Evolutionary conservation across 2,113 vertebrate species (phyloP), one percentile per base, ranked within the genome.

Genomic region (Prionailurus viverrinus): DNA sequence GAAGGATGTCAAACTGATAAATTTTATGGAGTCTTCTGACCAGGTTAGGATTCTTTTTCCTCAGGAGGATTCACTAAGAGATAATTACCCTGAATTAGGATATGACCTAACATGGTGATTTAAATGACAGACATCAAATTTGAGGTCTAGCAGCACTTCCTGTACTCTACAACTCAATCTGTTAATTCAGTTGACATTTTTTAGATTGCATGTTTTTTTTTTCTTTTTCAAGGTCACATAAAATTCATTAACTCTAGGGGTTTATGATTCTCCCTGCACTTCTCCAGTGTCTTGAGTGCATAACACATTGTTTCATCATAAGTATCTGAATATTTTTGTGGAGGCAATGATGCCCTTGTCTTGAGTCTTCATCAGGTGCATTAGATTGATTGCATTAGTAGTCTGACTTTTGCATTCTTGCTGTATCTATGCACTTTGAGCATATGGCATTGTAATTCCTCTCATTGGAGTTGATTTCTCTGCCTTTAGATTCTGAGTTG

Each of bases 391-490:
- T 16, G 5, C 6, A 69, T 73, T 21, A 41, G 33, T 84, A 7
- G 6, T 41, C 14, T 53, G 29, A 48, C 3, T 55, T 82, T 15
- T 63, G 11, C 39, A 27, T 18, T 1, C 12, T 96, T 80, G 45
- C 45, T 27, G 25, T 61, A 65, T 66, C 33, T 15, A 36, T n/a
- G 15, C 1, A 68, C 23, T 25, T 25, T 89, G 78, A 29, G 0
- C 23, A n/a, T 83, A 11, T 88, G 33, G n/a, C 48, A 97, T 92
- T 80, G 12, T 73, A 89, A 82, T 87, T 82, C 68, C 10, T 89
- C 81, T 91, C 36, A 55, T 23, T 69, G 11, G 21, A 61, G 16
- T 87, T 92, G 21, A 53, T 53, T 88, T 94, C 8, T 92, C 16
- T 76, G 45, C 27, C 12, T 23, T 96, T 95, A 55, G 29, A 41